Evolutionary conservation across 2,113 vertebrate genomes (phyloP).

Genomic region (Psophia crepitans): DNA sequence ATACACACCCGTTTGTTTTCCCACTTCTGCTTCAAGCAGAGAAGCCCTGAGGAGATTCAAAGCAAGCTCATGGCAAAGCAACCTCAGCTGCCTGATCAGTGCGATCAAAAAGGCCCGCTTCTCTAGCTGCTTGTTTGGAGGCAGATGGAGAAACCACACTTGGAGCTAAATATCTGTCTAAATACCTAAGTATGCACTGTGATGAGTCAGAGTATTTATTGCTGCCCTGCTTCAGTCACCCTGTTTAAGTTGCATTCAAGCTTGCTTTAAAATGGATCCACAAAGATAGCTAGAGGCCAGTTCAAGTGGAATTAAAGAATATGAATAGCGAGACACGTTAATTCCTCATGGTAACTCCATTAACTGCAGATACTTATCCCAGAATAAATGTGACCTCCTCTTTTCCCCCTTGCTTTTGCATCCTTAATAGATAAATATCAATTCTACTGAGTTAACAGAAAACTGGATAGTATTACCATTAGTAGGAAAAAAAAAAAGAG

Average conservation of each 20-base stretch:
- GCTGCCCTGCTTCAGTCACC: neutral
- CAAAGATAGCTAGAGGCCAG: neutral
- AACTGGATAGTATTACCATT: neutral
- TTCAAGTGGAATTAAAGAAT: neutral
- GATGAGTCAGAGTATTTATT: slow-evolving; percentile 6
- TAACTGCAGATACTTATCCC: neutral
- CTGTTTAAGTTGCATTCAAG: neutral
- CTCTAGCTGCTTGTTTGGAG: neutral
- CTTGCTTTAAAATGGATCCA: neutral
- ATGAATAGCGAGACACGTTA: neutral
- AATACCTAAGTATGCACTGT: neutral
- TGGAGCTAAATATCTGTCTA: neutral
- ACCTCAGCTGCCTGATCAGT: neutral
- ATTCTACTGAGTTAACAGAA: neutral
- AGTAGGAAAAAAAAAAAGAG: neutral
- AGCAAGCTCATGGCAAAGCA: neutral
- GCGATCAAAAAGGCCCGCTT: neutral
- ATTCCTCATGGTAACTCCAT: neutral
- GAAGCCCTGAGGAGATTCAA: neutral
- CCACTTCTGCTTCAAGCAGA: neutral
- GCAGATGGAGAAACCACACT: neutral
- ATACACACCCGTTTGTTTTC: neutral
- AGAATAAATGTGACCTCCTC: neutral
- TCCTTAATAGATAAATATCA: neutral
- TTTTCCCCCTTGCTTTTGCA: neutral